Base-by-base conservation (phyloP, 2,888 invertebrate species). In the Lochmaea crataegi region DNA sequence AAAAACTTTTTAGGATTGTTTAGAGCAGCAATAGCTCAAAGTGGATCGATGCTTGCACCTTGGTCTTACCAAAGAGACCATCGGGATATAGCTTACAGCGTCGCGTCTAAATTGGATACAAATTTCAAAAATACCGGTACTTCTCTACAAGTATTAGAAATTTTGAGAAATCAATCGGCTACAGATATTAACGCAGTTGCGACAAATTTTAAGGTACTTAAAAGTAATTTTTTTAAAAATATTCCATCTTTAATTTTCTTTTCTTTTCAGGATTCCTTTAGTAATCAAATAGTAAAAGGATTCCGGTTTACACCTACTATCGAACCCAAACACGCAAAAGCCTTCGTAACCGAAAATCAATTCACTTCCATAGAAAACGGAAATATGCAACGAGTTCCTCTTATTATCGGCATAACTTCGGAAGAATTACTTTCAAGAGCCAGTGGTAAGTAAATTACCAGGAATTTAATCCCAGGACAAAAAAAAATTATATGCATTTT, bases 41-140 rank as follows among this genome's bases (percentile, higher is more conserved):
- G 82, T 73, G 82, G 81, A 2, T 78, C 80, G 0, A 69, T 79
- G n/a, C 60, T 82, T 48, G 71, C 73, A 38, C 76, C 79, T 10
- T 82, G 81, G 80, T 76, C 78, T 7, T 77, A 75, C 56, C 81
- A 81, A 73, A 75, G 82, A 64, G 80, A 83, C 58, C 80, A 82
- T 32, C 78, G 76, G 61, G 74, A 78, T 60, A 77, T 82, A 16
- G 81, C 84, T 2, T 81, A 81, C 61, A 71, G 77, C 63, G 77
- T 81, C 10, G 83, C 81, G 48, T 77, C 80, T 9, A 75, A 78
- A 22, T 73, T 84, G 18, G 79, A 83, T 65, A 56, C 78, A 1
- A 79, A 79, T n/a, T 79, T 81, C 66, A 69, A 76, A n/a, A 66
- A 22, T 11, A 75, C 71, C 63, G 71, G 72, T 26, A 77, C 75